Evolutionary conservation across 2,113 vertebrate species (phyloP).

Genomic region (Crocuta crocuta): DNA sequence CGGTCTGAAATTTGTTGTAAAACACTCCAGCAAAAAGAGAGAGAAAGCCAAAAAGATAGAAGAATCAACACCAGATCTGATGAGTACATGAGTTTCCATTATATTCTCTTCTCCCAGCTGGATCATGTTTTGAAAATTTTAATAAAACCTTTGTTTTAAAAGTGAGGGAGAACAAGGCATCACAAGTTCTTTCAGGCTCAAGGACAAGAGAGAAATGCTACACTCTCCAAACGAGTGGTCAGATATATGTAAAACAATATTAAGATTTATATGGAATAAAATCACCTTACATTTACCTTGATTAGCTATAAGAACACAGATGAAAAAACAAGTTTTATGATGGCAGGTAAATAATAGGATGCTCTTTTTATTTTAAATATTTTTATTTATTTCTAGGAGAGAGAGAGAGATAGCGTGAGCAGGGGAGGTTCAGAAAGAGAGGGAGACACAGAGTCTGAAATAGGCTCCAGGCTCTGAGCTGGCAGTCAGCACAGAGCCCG

Average conservation of each 20-base stretch:
- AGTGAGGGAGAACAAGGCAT: background rate
- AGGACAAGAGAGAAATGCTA: background rate
- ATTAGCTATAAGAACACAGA: conserved; percentile 49
- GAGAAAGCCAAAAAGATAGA: background rate
- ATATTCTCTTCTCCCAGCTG: background rate
- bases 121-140: background rate
- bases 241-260: background rate
- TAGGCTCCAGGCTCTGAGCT: too few relatives aligned
- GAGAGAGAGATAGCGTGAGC: too few relatives aligned
- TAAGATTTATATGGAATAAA: background rate
- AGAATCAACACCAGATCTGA: background rate
- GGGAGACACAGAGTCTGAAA: too few relatives aligned
- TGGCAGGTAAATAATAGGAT: background rate
- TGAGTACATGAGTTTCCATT: background rate
- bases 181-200: conserved; percentile 3
- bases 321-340: background rate
- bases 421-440: too few relatives aligned
- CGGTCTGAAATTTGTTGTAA: conserved; percentile 9
- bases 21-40: background rate
- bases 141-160: background rate
- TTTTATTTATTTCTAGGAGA: too few relatives aligned
- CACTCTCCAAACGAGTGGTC: background rate
- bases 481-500: too few relatives aligned
- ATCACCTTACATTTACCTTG: background rate
- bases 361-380: background rate